Conservation (phyloP, 2,888 invertebrate genomes). For the Nowickia ferox region DNA sequence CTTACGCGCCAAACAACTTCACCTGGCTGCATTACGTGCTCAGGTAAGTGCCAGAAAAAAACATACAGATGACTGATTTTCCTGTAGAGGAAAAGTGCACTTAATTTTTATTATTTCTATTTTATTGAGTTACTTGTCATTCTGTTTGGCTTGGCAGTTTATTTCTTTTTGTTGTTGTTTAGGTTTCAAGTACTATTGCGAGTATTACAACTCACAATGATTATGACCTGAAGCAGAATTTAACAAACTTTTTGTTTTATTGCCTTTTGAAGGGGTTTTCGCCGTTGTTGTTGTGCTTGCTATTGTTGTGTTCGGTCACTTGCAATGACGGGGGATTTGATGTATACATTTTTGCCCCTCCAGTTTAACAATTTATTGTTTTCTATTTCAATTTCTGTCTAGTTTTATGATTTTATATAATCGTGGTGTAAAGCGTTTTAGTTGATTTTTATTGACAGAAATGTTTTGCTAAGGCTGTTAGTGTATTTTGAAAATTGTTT, state of each 20-base stretch:
- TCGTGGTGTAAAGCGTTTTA: not conserved
- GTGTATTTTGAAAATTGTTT: not conserved
- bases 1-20: conserved; percentile 94
- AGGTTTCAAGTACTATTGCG: not conserved
- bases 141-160: conserved; percentile 1
- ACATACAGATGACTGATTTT: not conserved
- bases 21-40: conserved; percentile 93
- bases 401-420: not conserved
- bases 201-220: not conserved
- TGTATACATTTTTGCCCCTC: not conserved
- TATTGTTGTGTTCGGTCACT: no score
- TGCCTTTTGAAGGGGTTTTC: not conserved
- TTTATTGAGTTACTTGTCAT: conserved; percentile 17
- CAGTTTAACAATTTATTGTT: not conserved
- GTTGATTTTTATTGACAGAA: not conserved
- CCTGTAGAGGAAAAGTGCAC: not conserved
- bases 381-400: not conserved
- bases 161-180: conserved; percentile 16
- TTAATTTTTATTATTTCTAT: conserved; percentile 19
- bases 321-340: not conserved
- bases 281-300: not conserved
- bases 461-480: not conserved
- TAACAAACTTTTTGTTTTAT: conserved; percentile 19
- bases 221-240: conserved; percentile 38
- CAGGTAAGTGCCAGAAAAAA: conserved; percentile 87